A percentile compares a stretch with the other conserved stretches of the same genome.
Conservation (phyloP, 2,797 vertebrate species). For the Manis crassicaudata region DNA sequence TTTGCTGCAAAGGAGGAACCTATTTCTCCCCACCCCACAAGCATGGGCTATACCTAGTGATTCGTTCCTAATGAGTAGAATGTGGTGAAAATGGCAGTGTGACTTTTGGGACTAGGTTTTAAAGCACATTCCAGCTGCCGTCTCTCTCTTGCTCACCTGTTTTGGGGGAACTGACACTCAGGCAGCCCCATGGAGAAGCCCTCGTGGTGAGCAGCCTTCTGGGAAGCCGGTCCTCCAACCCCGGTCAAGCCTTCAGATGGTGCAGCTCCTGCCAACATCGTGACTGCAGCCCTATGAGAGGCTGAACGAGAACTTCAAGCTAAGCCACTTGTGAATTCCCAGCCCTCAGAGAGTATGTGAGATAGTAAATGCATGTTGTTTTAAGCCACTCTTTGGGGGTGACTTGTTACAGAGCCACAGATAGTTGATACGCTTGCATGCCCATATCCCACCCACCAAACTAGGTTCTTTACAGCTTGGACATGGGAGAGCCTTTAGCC, state of each 20-base stretch:
- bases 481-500: not conserved
- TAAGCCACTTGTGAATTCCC: not conserved
- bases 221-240: not conserved
- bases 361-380: not conserved
- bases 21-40: not conserved
- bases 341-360: not conserved
- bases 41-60: not conserved
- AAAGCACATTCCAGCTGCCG: too few relatives aligned
- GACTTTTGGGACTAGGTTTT: not conserved
- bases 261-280: not conserved
- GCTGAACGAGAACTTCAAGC: not conserved
- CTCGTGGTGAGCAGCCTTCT: not conserved
- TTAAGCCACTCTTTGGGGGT: not conserved
- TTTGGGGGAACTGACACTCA: not conserved
- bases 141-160: not conserved
- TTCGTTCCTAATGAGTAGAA: not conserved
- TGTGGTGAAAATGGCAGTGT: not conserved
- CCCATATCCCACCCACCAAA: not conserved
- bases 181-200: not conserved
- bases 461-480: not conserved
- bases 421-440: accelerated
- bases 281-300: not conserved
- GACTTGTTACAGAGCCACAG: not conserved
- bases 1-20: not conserved
- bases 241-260: not conserved